Percentiles rank a stretch among this genome's conserved stretches.
phyloP scores from a whole-genome alignment of 2,797 vertebrate species.

The Sebastes nivosus region DNA sequence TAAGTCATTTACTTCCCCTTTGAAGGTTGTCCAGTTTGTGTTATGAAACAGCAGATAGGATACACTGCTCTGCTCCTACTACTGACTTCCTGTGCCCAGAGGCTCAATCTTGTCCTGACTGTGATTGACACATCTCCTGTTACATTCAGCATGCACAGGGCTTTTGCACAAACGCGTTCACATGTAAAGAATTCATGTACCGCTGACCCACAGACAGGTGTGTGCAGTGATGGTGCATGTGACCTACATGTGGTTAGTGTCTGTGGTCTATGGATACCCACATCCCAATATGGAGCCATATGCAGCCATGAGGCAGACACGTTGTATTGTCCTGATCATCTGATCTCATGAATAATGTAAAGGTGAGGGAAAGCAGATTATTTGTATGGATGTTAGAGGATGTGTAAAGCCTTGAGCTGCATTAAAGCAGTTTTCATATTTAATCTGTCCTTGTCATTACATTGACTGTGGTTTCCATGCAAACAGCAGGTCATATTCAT shows the following conservation, averaged over 20 bases:
- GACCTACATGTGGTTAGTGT: not conserved
- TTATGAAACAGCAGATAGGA: not conserved
- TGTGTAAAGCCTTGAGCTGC: slow-evolving; percentile 13
- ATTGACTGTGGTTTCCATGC: not conserved
- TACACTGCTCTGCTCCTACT: not conserved
- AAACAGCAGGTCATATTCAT: slow-evolving; percentile 4
- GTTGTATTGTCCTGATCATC: slow-evolving; percentile 14
- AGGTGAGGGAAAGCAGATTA: slow-evolving; percentile 8
- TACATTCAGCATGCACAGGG: not conserved
- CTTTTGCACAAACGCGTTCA: slow-evolving; percentile 6
- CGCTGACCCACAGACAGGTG: not conserved
- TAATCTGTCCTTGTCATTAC: slow-evolving; percentile 1
- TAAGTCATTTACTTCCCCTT: not conserved
- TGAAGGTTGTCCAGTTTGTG: not conserved
- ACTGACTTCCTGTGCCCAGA: not conserved
- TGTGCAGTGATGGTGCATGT: not conserved
- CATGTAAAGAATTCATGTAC: not conserved
- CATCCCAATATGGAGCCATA: not conserved
- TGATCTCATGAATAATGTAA: slow-evolving; percentile 51
- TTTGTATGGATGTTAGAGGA: slow-evolving; percentile 33
- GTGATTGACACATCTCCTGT: slow-evolving; percentile 29
- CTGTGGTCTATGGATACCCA: not conserved
- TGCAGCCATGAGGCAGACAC: not conserved
- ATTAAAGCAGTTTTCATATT: slow-evolving; percentile 19
- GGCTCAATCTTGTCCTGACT: not conserved